These are phyloP conservation scores for Lamprotornis superbus DNA, from an alignment of 2,113 vertebrate species.

Conservation along the genomic window DNA sequence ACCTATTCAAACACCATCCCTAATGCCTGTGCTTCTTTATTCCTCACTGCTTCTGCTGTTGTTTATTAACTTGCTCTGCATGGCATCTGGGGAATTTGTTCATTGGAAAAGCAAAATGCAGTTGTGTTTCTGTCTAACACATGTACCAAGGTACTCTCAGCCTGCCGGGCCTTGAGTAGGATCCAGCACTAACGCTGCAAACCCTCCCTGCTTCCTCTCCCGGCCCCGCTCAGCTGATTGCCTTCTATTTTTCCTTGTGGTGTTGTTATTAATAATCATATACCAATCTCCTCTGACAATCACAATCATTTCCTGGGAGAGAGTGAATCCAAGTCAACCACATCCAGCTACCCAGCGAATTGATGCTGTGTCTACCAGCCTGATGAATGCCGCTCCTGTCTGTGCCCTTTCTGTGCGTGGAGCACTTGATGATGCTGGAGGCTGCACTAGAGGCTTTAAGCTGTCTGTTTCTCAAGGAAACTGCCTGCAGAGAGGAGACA, in stretches of 20 bases:
- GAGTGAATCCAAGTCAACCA: constrained; percentile 35
- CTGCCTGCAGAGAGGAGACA: not conserved
- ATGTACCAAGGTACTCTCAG: not conserved
- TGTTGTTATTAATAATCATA: constrained; percentile 63
- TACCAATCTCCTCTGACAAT: constrained; percentile 47
- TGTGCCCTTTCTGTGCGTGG: not conserved
- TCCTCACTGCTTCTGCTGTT: not conserved
- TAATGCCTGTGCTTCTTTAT: not conserved
- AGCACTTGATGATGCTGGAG: constrained; percentile 10
- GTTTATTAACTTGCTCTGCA: constrained; percentile 5
- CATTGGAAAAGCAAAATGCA: constrained; percentile 4
- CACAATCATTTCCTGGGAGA: constrained; percentile 57
- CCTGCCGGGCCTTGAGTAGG: not conserved
- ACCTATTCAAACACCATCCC: not conserved
- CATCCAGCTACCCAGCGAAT: constrained; percentile 16
- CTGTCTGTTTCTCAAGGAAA: not conserved
- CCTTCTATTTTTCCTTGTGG: constrained; percentile 58
- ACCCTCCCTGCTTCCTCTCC: constrained; percentile 28
- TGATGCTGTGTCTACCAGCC: constrained; percentile 23
- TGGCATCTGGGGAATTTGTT: constrained; percentile 34
- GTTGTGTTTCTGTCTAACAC: not conserved
- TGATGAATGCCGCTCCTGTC: constrained; percentile 25
- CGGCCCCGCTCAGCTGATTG: not conserved
- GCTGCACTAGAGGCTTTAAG: not conserved
- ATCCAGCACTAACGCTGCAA: not conserved